phyloP scores from a whole-genome alignment of 2,888 invertebrate genomes.

The Hemithea aestivaria region DNA sequence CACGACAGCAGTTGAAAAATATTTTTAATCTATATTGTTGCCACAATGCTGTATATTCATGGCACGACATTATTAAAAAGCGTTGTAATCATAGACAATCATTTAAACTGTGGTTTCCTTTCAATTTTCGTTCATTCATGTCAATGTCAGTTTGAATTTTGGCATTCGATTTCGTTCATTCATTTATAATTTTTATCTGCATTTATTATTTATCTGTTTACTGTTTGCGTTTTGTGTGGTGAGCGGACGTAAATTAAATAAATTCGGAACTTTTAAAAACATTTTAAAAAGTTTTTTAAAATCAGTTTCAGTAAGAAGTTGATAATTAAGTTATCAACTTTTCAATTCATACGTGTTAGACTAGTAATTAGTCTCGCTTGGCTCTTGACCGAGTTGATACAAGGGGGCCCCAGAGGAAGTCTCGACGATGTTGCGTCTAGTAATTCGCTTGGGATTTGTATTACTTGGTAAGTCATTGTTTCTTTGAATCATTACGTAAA shows the following conservation, averaged over 20 bases:
- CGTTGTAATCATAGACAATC: background rate
- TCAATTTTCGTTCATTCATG: conserved; percentile 6
- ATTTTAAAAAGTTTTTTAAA: background rate
- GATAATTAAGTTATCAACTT: too few relatives aligned
- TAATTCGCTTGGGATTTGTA: conserved; percentile 45
- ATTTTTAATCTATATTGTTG: conserved; percentile 15
- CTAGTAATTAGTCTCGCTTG: conserved; percentile 3
- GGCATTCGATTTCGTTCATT: background rate
- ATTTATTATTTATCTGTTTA: background rate
- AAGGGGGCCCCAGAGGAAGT: conserved; percentile 38
- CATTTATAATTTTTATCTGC: too few relatives aligned
- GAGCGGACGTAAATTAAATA: background rate
- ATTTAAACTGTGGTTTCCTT: too few relatives aligned
- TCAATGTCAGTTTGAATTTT: too few relatives aligned
- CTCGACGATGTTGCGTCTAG: conserved; percentile 47
- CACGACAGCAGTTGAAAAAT: conserved; percentile 57
- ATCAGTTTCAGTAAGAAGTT: too few relatives aligned
- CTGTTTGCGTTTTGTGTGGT: background rate
- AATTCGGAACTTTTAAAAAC: background rate
- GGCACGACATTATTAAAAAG: background rate
- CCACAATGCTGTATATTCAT: conserved; percentile 5
- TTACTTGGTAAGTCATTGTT: conserved; percentile 51
- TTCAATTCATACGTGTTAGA: too few relatives aligned
- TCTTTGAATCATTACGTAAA: conserved; percentile 6
- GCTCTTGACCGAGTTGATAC: conserved; percentile 18